Evolutionary conservation across 2,797 vertebrate genomes (phyloP).

Genomic region (Sorex maritimensis): DNA sequence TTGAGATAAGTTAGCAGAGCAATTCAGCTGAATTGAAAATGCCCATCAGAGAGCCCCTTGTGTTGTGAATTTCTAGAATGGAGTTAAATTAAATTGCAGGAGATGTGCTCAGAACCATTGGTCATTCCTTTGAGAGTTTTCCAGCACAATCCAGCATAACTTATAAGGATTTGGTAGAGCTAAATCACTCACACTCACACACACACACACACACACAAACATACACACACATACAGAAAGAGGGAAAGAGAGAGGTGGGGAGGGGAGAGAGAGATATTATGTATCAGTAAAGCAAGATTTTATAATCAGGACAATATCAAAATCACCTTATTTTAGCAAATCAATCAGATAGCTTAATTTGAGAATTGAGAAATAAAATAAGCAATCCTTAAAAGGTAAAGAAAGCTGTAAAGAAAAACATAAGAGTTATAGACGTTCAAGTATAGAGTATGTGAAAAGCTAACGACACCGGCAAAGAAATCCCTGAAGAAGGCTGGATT

Average conservation of each 20-base stretch:
- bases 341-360: background rate
- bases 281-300: background rate
- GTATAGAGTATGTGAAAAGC: no score
- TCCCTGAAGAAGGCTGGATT: no score
- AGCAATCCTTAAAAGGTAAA: background rate
- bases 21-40: background rate
- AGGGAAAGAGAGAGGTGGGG: background rate
- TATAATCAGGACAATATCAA: slow-evolving; percentile 1
- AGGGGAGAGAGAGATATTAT: background rate
- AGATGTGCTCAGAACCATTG: background rate
- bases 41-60: background rate
- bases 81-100: background rate
- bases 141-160: background rate
- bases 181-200: background rate
- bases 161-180: background rate
- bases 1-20: background rate
- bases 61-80: background rate
- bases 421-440: no score
- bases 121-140: background rate
- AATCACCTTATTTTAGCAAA: slow-evolving; percentile 4
- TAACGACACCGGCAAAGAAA: no score
- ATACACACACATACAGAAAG: no score
- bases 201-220: background rate
- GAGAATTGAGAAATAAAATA: background rate
- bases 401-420: background rate